Evolutionary conservation across 1,140 invertebrate genomes (phyloP).

Genomic region (Drosophila ercepeae): DNA sequence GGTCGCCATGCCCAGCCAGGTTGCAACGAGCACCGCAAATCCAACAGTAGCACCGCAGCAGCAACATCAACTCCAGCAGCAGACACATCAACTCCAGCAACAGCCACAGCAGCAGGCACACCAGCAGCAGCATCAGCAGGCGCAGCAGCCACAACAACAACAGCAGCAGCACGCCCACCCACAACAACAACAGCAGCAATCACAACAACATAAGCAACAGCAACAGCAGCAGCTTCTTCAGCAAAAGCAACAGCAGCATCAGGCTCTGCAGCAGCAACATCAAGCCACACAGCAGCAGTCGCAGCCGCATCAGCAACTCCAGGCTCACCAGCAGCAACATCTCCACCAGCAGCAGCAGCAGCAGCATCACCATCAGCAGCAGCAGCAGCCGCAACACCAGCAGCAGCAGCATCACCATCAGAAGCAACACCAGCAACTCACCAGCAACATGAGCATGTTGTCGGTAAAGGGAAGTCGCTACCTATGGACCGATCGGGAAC

Average conservation of each 20-base stretch:
- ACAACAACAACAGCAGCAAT: constrained; percentile 4
- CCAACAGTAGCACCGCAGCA: constrained; percentile 5
- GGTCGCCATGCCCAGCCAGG: constrained; percentile 60
- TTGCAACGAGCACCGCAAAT: constrained; percentile 32
- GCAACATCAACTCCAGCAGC: constrained; percentile 11
- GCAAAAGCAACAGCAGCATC: constrained; percentile 12
- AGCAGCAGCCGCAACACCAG: constrained; percentile 4
- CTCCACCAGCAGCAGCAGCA: constrained; percentile 15
- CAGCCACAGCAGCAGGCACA: not conserved
- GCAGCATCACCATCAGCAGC: constrained; percentile 2
- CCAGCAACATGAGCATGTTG: constrained; percentile 62
- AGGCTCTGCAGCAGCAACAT: constrained; percentile 31
- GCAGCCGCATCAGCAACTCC: not conserved
- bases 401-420: constrained; percentile 30
- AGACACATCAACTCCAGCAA: not conserved
- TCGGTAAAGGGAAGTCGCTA: constrained; percentile 60
- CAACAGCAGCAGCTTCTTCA: constrained; percentile 14
- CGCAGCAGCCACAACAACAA: constrained; percentile 8
- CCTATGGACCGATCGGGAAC: constrained; percentile 74
- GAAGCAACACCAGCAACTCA: constrained; percentile 48
- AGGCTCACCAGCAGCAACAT: constrained; percentile 7
- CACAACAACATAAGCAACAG: not conserved
- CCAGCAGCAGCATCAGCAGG: not conserved
- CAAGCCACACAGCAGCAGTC: not conserved
- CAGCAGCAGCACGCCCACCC: constrained; percentile 8